phyloP scores from a whole-genome alignment of 2,113 vertebrate species.

The Actinemys pallida region DNA sequence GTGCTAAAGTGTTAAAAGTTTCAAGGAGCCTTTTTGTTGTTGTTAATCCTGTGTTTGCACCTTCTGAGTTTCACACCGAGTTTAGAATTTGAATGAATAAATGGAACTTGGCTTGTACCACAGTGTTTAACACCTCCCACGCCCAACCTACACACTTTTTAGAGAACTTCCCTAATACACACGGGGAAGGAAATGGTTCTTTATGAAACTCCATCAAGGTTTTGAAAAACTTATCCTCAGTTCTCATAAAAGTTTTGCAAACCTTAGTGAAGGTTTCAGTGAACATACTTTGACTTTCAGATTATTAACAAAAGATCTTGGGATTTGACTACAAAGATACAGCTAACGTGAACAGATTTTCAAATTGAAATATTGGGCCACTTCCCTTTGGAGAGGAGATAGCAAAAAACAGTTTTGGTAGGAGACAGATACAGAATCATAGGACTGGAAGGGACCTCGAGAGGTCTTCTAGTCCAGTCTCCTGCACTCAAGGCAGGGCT shows the following conservation, averaged over 20 bases:
- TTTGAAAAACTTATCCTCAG: not conserved
- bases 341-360: not conserved
- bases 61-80: not conserved
- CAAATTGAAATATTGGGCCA: not conserved
- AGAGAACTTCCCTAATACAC: not conserved
- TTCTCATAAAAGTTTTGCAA: not conserved
- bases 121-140: not conserved
- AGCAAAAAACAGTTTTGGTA: not conserved
- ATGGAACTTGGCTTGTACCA: not conserved
- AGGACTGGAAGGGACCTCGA: not conserved
- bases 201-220: not conserved
- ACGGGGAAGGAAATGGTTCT: not conserved
- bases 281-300: not conserved
- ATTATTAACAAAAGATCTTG: not conserved
- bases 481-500: too few relatives aligned
- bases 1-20: too few relatives aligned
- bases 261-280: not conserved
- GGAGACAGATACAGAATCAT: not conserved
- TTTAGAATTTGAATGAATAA: not conserved
- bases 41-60: not conserved
- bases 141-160: not conserved
- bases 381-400: not conserved
- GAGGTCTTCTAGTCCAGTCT: too few relatives aligned
- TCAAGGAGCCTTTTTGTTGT: not conserved
- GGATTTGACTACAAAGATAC: not conserved